Base-by-base conservation (phyloP, 2,113 vertebrate genomes). In the Nettapus auritus region DNA sequence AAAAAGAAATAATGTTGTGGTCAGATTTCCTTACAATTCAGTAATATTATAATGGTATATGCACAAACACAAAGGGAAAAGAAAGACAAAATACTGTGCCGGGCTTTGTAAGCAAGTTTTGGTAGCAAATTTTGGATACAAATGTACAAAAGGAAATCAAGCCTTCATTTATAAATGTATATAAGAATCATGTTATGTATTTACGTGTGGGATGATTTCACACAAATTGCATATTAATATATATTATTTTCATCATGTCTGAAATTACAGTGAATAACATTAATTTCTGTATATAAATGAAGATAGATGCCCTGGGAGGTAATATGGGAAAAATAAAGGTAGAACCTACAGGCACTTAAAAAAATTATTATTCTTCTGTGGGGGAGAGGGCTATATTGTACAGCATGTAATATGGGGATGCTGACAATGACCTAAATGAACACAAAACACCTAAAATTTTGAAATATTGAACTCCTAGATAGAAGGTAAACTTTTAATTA, bases 151-250 rank as follows among this genome's bases (percentile, higher is more conserved):
- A 18, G n/a, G 8, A 82, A 86, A 50, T 62, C 0, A 52, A 14
- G 6, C 6, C 6, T 87, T 70, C 3, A 0, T 7, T 62, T 62
- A 36, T 2, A 1, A 48, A 40, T 0, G 0, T 55, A 34, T 3
- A 21, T n/a, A 71, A 76, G 25, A 36, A 56, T 56, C 19, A 19
- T 33, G 13, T 20, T 77, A 71, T 76, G 81, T 81, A n/a, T 5
- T 19, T 42, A 48, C 38, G 10, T 44, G 17, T 70, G 28, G 56
- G 18, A 66, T 19, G 29, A 55, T 70, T 77, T 75, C 25, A n/a
- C 44, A 25, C 36, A 64, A 17, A 46, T 67, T 55, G 8, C 2
- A 3, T 84, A 36, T 63, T 63, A 38, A 52, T 12, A 50, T 28
- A 4, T 48, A 13, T 67, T 50, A 44, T 67, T 79, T 66, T 67